Conservation (phyloP, 2,113 vertebrate species). For the Catharus minimus region DNA sequence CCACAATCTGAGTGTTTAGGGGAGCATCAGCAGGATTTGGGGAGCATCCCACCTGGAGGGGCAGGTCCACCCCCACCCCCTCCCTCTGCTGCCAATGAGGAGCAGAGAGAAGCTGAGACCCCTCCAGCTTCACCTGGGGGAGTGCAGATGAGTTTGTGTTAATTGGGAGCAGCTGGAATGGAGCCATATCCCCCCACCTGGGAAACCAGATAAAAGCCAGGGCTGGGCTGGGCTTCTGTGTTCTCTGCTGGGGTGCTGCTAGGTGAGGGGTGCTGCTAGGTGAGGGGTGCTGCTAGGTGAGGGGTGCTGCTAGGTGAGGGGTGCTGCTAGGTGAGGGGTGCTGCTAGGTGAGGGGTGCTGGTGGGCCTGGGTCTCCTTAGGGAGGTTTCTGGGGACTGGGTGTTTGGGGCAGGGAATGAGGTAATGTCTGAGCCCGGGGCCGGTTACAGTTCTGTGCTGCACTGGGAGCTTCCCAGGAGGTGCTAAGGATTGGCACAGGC, state of each 20-base stretch:
- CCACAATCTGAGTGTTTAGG: accelerated
- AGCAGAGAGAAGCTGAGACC: background rate
- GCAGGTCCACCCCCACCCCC: no score
- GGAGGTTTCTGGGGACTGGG: accelerated
- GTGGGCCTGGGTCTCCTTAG: accelerated
- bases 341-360: background rate
- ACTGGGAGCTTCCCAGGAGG: background rate
- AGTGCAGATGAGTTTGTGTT: background rate
- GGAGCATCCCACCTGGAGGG: background rate
- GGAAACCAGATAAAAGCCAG: background rate
- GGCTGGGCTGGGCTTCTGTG: accelerated
- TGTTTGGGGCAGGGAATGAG: background rate
- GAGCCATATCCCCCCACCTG: background rate
- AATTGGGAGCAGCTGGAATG: constrained; percentile 6
- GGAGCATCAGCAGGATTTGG: background rate
- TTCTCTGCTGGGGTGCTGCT: background rate
- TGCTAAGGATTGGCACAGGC: background rate
- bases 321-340: background rate
- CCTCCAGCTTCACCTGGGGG: background rate
- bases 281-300: no score
- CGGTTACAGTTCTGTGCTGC: background rate
- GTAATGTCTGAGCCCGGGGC: accelerated
- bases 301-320: background rate
- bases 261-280: background rate
- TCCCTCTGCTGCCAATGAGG: background rate